Percentiles rank a stretch among this genome's conserved stretches.
Evolutionary conservation across 2,888 invertebrate species (phyloP).

Genomic region (Hylaea fasciaria): DNA sequence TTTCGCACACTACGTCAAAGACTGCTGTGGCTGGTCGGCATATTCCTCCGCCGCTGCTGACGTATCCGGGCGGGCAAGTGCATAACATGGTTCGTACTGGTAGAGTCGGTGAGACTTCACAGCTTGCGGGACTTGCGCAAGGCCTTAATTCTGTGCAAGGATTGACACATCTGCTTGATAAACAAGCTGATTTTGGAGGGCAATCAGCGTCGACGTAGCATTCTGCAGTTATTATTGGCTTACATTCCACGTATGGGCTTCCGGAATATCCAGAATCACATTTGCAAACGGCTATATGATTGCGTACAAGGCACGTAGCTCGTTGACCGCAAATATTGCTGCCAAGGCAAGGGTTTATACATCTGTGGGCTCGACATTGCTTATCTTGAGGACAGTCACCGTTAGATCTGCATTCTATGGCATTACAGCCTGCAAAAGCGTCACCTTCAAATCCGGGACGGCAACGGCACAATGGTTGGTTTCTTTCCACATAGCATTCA

Average conservation of each 20-base stretch:
- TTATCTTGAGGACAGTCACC: conserved; percentile 94
- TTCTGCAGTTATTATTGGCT: conserved; percentile 88
- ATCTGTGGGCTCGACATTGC: conserved; percentile 93
- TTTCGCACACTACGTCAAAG: conserved; percentile 87
- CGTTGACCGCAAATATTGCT: conserved; percentile 90
- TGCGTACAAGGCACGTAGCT: conserved; percentile 92
- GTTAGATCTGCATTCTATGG: conserved; percentile 93
- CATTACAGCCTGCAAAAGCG: conserved; percentile 89
- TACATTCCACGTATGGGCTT: conserved; percentile 93
- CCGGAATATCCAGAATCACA: conserved; percentile 91
- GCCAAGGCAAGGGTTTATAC: conserved; percentile 92
- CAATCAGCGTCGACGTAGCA: conserved; percentile 94
- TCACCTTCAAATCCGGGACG: conserved; percentile 92
- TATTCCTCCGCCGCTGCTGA: conserved; percentile 93
- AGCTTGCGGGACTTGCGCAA: conserved; percentile 91
- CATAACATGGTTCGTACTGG: conserved; percentile 96
- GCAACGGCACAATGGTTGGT: conserved; percentile 91
- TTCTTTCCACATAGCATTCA: conserved; percentile 91
- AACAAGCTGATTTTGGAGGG: conserved; percentile 90
- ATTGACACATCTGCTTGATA: conserved; percentile 92
- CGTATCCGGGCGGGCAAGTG: conserved; percentile 94
- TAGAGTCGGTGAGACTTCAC: conserved; percentile 91
- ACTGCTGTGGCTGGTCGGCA: conserved; percentile 90
- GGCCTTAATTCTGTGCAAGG: conserved; percentile 92
- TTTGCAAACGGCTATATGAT: conserved; percentile 93